A percentile compares a stretch with the other conserved stretches of the same genome.
These are phyloP conservation scores for Micromys minutus DNA, from an alignment of 2,113 vertebrate genomes.

Conservation along the genomic window DNA sequence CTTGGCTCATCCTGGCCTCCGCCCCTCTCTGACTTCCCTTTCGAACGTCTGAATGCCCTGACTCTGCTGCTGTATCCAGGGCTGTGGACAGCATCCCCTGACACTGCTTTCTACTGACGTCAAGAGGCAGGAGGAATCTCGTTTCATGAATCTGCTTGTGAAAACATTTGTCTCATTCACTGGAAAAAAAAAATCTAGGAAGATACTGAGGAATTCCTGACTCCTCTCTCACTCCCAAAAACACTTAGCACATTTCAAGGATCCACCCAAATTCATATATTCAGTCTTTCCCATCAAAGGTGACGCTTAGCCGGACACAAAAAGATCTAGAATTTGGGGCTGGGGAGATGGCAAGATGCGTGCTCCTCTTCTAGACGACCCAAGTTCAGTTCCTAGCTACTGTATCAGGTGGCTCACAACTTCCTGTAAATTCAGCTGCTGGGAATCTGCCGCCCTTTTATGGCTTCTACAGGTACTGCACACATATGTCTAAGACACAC, in stretches of 20 bases:
- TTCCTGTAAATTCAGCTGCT: neutral
- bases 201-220: neutral
- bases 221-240: neutral
- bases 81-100: neutral
- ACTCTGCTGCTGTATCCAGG: neutral
- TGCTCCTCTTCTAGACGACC: neutral
- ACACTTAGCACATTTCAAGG: neutral
- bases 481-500: neutral
- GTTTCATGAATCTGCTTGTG: neutral
- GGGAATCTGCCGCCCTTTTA: neutral
- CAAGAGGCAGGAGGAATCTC: neutral
- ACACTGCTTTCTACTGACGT: neutral
- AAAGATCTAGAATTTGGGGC: neutral
- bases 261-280: neutral
- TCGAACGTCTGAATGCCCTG: fast-evolving
- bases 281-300: neutral
- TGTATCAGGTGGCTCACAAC: neutral
- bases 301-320: neutral
- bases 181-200: neutral
- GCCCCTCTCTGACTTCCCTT: neutral
- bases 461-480: neutral
- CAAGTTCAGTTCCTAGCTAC: too few species aligned
- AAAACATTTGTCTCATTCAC: neutral
- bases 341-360: neutral
- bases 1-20: neutral